Percentiles rank a stretch among this genome's conserved stretches.
Conservation (phyloP, 2,888 invertebrate species). For the Lamproptera curius region DNA sequence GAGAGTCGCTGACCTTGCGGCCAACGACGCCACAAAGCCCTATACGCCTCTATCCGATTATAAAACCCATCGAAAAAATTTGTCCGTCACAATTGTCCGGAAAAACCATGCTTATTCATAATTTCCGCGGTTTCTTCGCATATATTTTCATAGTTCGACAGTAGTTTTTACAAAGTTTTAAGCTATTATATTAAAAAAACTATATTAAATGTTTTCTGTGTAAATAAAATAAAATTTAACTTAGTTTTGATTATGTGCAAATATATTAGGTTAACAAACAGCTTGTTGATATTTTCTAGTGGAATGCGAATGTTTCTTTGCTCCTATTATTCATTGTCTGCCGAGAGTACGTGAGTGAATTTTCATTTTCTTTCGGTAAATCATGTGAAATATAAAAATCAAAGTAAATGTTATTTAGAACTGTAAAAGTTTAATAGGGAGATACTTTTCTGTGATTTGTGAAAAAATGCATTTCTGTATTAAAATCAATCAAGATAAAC, state of each 20-base stretch:
- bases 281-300: conserved; percentile 51
- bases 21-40: conserved; percentile 33
- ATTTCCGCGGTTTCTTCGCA: neutral
- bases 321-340: conserved; percentile 47
- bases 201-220: no score
- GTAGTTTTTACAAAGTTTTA: no score
- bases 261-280: conserved; percentile 62
- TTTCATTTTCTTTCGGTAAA: conserved; percentile 11
- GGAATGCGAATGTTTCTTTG: conserved; percentile 48
- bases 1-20: conserved; percentile 70
- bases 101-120: neutral
- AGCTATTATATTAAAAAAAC: no score
- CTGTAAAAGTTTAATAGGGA: no score
- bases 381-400: no score
- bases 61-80: neutral
- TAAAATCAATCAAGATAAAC: no score
- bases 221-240: conserved; percentile 11
- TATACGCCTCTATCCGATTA: conserved; percentile 39
- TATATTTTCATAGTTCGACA: no score
- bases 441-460: no score
- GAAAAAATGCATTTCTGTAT: no score
- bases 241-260: neutral
- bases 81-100: neutral
- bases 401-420: no score
- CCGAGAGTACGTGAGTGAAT: conserved; percentile 15